Percentiles rank a stretch among this genome's conserved stretches.
Evolutionary conservation across 2,888 invertebrate species (phyloP).

Genomic region (Drosophila atroscutellata): DNA sequence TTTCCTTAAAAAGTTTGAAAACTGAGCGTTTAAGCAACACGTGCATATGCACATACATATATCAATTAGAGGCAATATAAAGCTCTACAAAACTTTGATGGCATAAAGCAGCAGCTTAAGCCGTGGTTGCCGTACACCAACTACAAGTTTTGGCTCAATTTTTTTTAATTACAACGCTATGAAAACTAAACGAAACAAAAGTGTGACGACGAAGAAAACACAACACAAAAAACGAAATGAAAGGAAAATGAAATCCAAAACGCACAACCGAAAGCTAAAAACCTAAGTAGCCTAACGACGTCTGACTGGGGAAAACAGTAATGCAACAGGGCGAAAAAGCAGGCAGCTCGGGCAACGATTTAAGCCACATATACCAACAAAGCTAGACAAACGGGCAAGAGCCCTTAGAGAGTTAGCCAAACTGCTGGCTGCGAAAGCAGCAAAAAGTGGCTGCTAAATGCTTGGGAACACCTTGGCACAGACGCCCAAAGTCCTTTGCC

Average conservation of each 20-base stretch:
- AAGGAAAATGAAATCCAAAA: background rate
- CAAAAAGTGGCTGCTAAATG: constrained; percentile 54
- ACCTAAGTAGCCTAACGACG: constrained; percentile 63
- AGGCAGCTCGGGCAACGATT: constrained; percentile 48
- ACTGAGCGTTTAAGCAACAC: constrained; percentile 35
- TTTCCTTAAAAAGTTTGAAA: background rate
- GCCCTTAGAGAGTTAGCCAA: constrained; percentile 27
- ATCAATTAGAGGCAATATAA: constrained; percentile 57
- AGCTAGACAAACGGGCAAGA: constrained; percentile 37
- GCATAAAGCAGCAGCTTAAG: constrained; percentile 39
- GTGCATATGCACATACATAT: constrained; percentile 29
- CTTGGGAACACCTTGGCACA: constrained; percentile 63
- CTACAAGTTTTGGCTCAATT: constrained; percentile 44
- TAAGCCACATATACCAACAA: constrained; percentile 66
- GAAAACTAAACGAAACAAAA: constrained; percentile 60
- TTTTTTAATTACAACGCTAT: constrained; percentile 70
- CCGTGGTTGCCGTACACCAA: constrained; percentile 13
- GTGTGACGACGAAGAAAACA: constrained; percentile 34
- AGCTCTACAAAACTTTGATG: constrained; percentile 30
- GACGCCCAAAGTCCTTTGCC: constrained; percentile 9
- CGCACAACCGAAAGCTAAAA: constrained; percentile 9
- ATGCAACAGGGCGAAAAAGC: constrained; percentile 42
- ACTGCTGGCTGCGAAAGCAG: constrained; percentile 11
- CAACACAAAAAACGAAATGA: constrained; percentile 3
- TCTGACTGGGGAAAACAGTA: constrained; percentile 29